These are phyloP conservation scores for Sycophaga agraensis DNA, from an alignment of 1,140 invertebrate genomes.

Conservation along the genomic window DNA sequence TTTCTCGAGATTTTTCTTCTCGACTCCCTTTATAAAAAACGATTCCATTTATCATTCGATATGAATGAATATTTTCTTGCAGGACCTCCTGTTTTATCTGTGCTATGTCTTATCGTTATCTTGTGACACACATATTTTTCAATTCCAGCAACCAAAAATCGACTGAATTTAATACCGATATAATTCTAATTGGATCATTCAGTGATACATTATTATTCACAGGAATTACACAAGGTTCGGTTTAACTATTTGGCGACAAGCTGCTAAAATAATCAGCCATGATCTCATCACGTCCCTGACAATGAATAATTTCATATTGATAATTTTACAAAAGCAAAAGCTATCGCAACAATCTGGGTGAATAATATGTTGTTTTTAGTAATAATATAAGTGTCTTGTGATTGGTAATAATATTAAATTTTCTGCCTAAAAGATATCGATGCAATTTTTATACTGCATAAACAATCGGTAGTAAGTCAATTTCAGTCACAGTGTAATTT, in stretches of 20 bases:
- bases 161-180: too few relatives aligned
- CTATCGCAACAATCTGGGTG: constrained; percentile 40
- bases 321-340: constrained; percentile 48
- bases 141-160: too few relatives aligned
- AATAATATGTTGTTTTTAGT: too few relatives aligned
- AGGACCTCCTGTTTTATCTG: not conserved
- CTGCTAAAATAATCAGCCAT: constrained; percentile 32
- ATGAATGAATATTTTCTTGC: too few relatives aligned
- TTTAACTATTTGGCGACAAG: not conserved
- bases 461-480: too few relatives aligned
- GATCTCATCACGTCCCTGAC: constrained; percentile 19
- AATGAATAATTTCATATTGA: constrained; percentile 46
- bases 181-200: not conserved
- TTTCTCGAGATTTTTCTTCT: not conserved
- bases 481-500: not conserved
- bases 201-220: not conserved
- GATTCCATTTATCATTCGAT: too few relatives aligned
- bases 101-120: not conserved
- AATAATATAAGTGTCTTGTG: not conserved
- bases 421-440: not conserved
- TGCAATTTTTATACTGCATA: not conserved
- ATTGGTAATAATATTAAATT: constrained; percentile 1
- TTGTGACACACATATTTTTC: not conserved
- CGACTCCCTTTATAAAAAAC: not conserved
- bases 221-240: too few relatives aligned